Evolutionary conservation across 2,113 vertebrate genomes (phyloP).

Genomic region (Sylvilagus bachmani): DNA sequence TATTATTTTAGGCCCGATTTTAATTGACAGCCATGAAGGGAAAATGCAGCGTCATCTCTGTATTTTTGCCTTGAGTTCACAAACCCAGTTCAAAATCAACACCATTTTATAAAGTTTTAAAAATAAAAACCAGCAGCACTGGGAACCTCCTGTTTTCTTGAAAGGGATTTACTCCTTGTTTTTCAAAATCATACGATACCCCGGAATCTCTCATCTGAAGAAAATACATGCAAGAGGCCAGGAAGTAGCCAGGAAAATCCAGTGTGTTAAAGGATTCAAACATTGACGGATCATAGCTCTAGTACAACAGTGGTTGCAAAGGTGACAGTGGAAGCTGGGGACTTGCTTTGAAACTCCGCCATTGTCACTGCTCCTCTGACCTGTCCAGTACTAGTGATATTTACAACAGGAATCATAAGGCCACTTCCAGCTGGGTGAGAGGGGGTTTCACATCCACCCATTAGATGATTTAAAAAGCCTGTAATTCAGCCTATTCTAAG

Average conservation of each 20-base stretch:
- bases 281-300: neutral
- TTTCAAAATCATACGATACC: constrained; percentile 15
- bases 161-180: neutral
- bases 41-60: neutral
- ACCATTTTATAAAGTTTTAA: neutral
- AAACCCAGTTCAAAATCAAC: constrained; percentile 17
- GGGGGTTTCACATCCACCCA: neutral
- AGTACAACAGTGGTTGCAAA: neutral
- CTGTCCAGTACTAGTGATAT: neutral
- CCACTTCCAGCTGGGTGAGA: neutral
- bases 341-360: neutral
- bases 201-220: neutral
- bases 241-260: neutral
- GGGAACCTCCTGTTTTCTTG: neutral
- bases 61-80: neutral
- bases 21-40: neutral
- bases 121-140: neutral
- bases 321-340: neutral
- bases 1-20: neutral
- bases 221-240: neutral
- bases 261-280: neutral
- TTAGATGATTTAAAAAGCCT: neutral
- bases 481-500: neutral
- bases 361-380: neutral
- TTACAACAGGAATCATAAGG: neutral